Evolutionary conservation across 1,140 invertebrate genomes (phyloP), one percentile per base, ranked within the genome.

Genomic region (Sycobia sp.): DNA sequence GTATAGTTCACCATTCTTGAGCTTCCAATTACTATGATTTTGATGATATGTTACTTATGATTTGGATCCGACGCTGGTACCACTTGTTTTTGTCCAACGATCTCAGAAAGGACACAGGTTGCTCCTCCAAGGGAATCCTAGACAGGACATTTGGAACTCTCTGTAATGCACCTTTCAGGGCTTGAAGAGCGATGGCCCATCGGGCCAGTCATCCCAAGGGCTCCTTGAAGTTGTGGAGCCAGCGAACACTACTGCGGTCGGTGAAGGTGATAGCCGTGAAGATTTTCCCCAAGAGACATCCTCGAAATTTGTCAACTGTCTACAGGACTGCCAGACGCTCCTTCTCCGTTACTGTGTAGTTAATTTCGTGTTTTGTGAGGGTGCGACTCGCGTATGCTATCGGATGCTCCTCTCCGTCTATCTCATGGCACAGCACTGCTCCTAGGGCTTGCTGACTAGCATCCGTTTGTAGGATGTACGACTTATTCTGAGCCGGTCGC

Each of bases 321-420:
- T 20, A 50, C 13, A 50, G 5, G 2, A 50, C 47, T 14, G 47
- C 47, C 9, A 29, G 16, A 29, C 47, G 29, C 27, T 50, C n/a
- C 25, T 20, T 29, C 16, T 50, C 47, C 3, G 47, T 27, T 16
- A 50, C 47, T 16, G 47, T 50, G n/a, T 50, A 50, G n/a, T 50
- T 50, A 8, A 23, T 23, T 50, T 50, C 27, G 3, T 4, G 2
- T 9, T 29, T 27, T 5, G 4, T 50, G 3, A 50, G 11, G n/a
- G 47, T 32, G 4, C 27, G 23, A 32, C 25, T 50, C 4, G 16
- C 25, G 8, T 50, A 50, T 8, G 10, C 10, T 5, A 50, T 50
- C 8, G 47, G 27, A 16, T 50, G 25, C 16, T 50, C 47, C n/a
- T 50, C 47, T 4, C 47, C 47, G 16, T 50, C 47, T 7, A 50